These are phyloP conservation scores for Harpalus rufipes DNA, from an alignment of 2,888 invertebrate species.

Conservation along the genomic window DNA sequence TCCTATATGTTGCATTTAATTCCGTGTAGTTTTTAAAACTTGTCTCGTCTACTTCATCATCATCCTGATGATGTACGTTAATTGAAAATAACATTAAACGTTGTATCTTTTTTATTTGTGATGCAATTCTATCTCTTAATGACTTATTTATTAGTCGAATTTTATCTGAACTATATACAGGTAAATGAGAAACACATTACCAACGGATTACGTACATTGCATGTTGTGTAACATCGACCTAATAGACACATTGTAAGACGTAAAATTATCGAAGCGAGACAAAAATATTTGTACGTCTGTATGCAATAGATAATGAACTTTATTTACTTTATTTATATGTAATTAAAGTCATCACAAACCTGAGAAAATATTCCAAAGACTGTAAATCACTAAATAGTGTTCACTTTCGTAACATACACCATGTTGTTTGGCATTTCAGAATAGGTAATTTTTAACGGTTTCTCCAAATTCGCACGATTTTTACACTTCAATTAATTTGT, in stretches of 20 bases:
- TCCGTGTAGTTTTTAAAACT: too few species aligned
- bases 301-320: slow-evolving; percentile 23
- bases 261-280: slow-evolving; percentile 47
- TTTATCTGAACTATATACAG: slow-evolving; percentile 32
- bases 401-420: neutral
- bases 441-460: slow-evolving; percentile 30
- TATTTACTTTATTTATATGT: slow-evolving; percentile 31
- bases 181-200: slow-evolving; percentile 39
- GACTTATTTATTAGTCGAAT: slow-evolving; percentile 41
- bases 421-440: slow-evolving; percentile 18
- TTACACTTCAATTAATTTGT: slow-evolving; percentile 28
- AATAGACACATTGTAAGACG: slow-evolving; percentile 47
- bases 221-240: slow-evolving; percentile 25
- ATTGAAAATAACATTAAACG: slow-evolving; percentile 32
- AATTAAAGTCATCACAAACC: slow-evolving; percentile 11
- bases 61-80: slow-evolving; percentile 1
- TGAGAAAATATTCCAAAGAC: neutral
- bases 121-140: slow-evolving; percentile 29
- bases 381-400: slow-evolving; percentile 2
- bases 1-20: too few species aligned
- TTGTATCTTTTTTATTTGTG: slow-evolving; percentile 6
- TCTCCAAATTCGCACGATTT: slow-evolving; percentile 22
- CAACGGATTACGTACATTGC: slow-evolving; percentile 15
- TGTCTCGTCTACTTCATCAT: neutral
- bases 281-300: slow-evolving; percentile 31